Conservation (phyloP, 2,113 vertebrate genomes). For the Coptodon bakossiorum region DNA sequence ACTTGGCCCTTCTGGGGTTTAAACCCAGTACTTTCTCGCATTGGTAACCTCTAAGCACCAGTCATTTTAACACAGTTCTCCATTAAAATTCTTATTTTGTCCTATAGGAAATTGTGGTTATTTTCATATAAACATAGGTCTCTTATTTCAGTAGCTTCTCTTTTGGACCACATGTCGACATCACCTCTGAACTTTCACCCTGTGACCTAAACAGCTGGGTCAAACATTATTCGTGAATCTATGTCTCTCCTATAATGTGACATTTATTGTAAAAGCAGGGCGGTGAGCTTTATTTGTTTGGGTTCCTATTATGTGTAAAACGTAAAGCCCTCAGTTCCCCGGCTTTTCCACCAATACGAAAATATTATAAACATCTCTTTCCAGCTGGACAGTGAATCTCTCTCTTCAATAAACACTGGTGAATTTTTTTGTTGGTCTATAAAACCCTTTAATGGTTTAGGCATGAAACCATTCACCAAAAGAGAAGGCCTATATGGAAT, state of each 20-base stretch:
- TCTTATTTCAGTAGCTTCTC: slow-evolving; percentile 35
- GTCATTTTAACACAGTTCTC: neutral
- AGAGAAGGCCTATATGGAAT: slow-evolving; percentile 38
- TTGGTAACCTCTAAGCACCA: neutral
- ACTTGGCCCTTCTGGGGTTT: slow-evolving; percentile 2
- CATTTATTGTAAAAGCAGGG: slow-evolving; percentile 25
- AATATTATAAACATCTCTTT: slow-evolving; percentile 10
- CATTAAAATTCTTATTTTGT: slow-evolving; percentile 21
- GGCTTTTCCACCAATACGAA: slow-evolving; percentile 26
- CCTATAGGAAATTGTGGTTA: slow-evolving; percentile 29
- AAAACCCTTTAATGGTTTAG: slow-evolving; percentile 55
- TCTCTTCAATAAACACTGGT: slow-evolving; percentile 50
- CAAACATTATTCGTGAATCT: slow-evolving; percentile 14
- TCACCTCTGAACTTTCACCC: slow-evolving; percentile 23
- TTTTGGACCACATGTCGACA: slow-evolving; percentile 38
- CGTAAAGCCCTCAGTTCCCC: slow-evolving; percentile 3
- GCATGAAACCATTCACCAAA: slow-evolving; percentile 18
- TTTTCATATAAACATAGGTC: slow-evolving; percentile 48
- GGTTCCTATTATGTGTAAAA: slow-evolving; percentile 45
- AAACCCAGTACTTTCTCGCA: slow-evolving; percentile 1
- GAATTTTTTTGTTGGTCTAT: slow-evolving; percentile 52
- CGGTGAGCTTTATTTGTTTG: slow-evolving; percentile 36
- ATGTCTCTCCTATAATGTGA: slow-evolving; percentile 13
- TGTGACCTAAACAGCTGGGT: slow-evolving; percentile 34
- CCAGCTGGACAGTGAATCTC: slow-evolving; percentile 5